Evolutionary conservation across 1,140 invertebrate genomes (phyloP).

Genomic region (Cherax destructor): DNA sequence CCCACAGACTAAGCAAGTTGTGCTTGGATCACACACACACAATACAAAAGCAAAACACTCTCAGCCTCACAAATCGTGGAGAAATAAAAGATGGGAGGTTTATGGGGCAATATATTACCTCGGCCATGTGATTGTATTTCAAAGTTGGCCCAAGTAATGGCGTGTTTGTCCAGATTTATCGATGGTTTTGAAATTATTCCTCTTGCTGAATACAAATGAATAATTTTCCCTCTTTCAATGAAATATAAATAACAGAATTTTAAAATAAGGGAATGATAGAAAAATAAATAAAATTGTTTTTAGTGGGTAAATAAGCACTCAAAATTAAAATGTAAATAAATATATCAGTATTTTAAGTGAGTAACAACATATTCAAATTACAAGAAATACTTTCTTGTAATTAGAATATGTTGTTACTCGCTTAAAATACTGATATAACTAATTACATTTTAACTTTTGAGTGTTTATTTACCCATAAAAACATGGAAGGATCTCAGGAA

Average conservation of each 20-base stretch:
- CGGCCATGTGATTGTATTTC: not conserved
- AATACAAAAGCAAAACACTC: not conserved
- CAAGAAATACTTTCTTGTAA: too few relatives aligned
- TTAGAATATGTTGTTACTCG: too few relatives aligned
- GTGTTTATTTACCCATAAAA: too few relatives aligned
- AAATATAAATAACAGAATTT: not conserved
- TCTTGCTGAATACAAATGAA: slow-evolving; percentile 3
- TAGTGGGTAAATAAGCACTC: too few relatives aligned
- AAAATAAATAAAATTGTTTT: too few relatives aligned
- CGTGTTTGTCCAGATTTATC: not conserved
- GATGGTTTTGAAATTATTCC: not conserved
- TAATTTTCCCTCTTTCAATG: not conserved
- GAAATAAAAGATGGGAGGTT: not conserved
- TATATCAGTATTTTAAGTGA: too few relatives aligned
- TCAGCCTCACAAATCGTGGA: not conserved
- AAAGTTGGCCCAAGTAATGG: not conserved
- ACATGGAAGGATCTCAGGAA: too few relatives aligned
- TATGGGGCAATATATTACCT: not conserved
- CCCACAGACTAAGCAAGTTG: not conserved
- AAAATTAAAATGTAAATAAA: too few relatives aligned
- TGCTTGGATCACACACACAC: not conserved
- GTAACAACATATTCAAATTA: too few relatives aligned
- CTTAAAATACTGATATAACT: too few relatives aligned
- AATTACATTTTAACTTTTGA: too few relatives aligned
- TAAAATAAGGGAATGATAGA: not conserved